These are phyloP conservation scores for Danio tinwini DNA, from an alignment of 2,797 vertebrate genomes.

Conservation along the genomic window DNA sequence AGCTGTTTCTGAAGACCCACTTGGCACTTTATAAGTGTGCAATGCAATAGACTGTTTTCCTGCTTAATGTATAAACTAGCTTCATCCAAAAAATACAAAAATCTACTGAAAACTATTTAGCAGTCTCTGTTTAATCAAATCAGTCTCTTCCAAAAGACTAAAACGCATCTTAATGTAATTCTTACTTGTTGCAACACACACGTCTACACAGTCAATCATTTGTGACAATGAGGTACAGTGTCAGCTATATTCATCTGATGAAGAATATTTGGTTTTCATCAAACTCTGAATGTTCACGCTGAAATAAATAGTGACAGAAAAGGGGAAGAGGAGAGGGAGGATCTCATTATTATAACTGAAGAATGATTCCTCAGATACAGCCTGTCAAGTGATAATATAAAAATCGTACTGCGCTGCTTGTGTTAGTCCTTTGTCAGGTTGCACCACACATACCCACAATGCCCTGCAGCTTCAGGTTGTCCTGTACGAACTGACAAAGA, in stretches of 20 bases:
- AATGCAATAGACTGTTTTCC: conserved; percentile 67
- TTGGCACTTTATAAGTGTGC: conserved; percentile 75
- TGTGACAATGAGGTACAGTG: conserved; percentile 31
- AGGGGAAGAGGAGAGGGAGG: conserved; percentile 22
- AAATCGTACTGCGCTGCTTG: conserved; percentile 63
- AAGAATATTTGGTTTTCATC: conserved; percentile 45
- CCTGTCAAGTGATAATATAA: conserved; percentile 54
- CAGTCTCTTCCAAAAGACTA: neutral
- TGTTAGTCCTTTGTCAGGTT: conserved; percentile 58
- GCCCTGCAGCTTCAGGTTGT: conserved; percentile 74
- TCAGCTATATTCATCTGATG: conserved; percentile 32
- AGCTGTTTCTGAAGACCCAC: conserved; percentile 73
- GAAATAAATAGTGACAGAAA: conserved; percentile 19
- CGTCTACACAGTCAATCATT: neutral
- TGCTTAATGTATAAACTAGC: conserved; percentile 17
- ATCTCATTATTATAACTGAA: conserved; percentile 62
- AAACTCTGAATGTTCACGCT: conserved; percentile 50
- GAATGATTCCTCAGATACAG: conserved; percentile 62
- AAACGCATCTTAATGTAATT: neutral
- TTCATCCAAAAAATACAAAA: neutral
- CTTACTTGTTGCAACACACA: conserved; percentile 3
- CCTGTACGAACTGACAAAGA: conserved; percentile 75
- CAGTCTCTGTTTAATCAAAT: conserved; percentile 1
- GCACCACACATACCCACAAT: conserved; percentile 75
- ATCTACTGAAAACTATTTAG: neutral